phyloP scores from a whole-genome alignment of 2,888 invertebrate genomes.

The Stenodera caucasica region DNA sequence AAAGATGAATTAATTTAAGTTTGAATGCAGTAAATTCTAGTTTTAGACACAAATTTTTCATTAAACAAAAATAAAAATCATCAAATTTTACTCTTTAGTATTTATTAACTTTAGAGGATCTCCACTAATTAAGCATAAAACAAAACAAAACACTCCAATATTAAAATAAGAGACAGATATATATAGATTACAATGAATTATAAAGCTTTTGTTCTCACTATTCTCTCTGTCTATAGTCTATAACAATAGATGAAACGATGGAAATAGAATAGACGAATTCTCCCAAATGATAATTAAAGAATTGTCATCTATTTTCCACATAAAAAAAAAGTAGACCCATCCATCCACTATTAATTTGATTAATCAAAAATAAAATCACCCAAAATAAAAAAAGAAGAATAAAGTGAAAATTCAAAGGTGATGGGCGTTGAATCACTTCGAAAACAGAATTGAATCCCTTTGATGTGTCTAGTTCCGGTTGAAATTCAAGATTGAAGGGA shows the following conservation, averaged over 20 bases:
- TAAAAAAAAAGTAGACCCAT: no score
- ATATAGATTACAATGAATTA: not conserved
- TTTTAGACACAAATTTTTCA: no score
- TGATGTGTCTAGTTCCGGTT: constrained; percentile 1
- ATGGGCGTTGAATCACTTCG: not conserved
- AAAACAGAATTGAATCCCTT: not conserved
- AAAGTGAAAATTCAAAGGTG: not conserved
- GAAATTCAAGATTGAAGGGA: constrained; percentile 3
- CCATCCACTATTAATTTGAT: not conserved
- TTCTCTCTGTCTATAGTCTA: not conserved
- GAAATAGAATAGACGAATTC: not conserved
- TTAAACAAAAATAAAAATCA: no score
- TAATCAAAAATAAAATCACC: not conserved
- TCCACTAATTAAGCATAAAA: not conserved
- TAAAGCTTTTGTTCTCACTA: not conserved
- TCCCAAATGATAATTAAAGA: not conserved
- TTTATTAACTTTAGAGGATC: not conserved
- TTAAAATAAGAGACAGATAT: not conserved
- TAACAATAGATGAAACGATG: not conserved
- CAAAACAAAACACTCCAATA: not conserved
- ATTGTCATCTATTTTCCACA: not conserved
- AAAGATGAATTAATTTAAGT: no score
- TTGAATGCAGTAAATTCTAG: no score
- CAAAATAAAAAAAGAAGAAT: no score
- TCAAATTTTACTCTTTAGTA: no score